Evolutionary conservation across 2,888 invertebrate species (phyloP).

Genomic region (Morinoia aosen): DNA sequence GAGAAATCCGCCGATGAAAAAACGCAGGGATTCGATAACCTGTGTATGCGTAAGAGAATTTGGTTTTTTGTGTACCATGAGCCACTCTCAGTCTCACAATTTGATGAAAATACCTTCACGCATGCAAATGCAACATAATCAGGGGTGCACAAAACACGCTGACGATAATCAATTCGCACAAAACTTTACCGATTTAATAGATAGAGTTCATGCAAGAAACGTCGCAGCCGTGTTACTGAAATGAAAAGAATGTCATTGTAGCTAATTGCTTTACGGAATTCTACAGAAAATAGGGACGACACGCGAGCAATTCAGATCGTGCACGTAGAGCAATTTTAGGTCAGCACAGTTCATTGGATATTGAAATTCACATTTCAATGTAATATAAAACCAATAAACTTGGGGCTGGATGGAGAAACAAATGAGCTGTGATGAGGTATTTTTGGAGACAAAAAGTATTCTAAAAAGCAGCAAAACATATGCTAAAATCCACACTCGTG

Average conservation of each 20-base stretch:
- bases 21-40: neutral
- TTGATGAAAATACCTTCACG: neutral
- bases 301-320: neutral
- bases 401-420: neutral
- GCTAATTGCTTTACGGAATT: neutral
- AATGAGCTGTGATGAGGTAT: neutral
- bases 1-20: neutral
- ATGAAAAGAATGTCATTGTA: neutral
- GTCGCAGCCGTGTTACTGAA: neutral
- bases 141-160: neutral
- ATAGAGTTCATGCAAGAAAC: neutral
- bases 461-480: neutral
- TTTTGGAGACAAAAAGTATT: neutral
- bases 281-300: neutral
- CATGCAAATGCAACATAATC: neutral
- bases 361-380: neutral
- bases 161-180: neutral
- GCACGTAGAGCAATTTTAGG: no score
- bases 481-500: neutral
- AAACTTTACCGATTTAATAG: neutral
- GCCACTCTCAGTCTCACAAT: no score
- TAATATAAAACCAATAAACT: neutral
- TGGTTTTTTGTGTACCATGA: neutral
- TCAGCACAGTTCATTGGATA: no score
- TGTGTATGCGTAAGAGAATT: neutral